Evolutionary conservation across 2,113 vertebrate genomes (phyloP).

Genomic region (Melanerpes formicivorus): DNA sequence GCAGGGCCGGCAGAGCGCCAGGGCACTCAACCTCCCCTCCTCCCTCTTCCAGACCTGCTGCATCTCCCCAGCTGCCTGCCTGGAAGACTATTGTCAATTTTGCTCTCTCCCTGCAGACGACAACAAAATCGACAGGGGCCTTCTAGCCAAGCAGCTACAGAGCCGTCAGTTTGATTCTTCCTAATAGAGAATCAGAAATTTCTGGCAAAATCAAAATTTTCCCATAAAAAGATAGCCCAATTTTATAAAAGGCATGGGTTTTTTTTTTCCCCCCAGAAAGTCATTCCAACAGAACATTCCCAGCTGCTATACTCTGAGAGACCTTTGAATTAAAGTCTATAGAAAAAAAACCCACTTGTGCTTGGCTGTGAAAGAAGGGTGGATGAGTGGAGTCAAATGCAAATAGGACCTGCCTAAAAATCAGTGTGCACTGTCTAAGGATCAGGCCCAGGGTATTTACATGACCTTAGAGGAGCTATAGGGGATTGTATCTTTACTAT

Average conservation of each 20-base stretch:
- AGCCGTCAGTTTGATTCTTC: conserved; percentile 47
- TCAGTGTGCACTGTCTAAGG: background rate
- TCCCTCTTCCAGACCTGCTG: conserved; percentile 72
- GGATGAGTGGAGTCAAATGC: conserved; percentile 22
- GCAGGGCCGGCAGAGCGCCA: conserved; percentile 70
- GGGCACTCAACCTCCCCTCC: conserved; percentile 72
- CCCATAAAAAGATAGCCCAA: background rate
- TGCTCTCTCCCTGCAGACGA: conserved; percentile 67
- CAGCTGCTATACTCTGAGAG: conserved; percentile 41
- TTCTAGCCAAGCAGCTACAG: conserved; percentile 54
- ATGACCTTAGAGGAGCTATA: background rate
- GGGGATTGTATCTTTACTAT: background rate
- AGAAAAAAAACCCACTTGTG: background rate
- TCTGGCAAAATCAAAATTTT: conserved; percentile 61
- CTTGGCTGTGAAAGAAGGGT: conserved; percentile 16
- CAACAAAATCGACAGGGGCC: conserved; percentile 67
- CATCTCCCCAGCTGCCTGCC: conserved; percentile 73
- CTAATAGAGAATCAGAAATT: conserved; percentile 51
- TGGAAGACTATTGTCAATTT: conserved; percentile 73
- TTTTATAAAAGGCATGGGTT: conserved; percentile 4
- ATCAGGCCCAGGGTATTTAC: background rate
- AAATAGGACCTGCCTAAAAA: conserved; percentile 23
- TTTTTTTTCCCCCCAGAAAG: background rate
- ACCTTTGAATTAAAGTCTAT: conserved; percentile 48
- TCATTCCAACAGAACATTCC: conserved; percentile 39